Evolutionary conservation across 30 jellyfish, hydroid and myxozoan species (phyloP), one percentile per base, ranked within the genome.

Genomic region (Sanderia malayensis): DNA sequence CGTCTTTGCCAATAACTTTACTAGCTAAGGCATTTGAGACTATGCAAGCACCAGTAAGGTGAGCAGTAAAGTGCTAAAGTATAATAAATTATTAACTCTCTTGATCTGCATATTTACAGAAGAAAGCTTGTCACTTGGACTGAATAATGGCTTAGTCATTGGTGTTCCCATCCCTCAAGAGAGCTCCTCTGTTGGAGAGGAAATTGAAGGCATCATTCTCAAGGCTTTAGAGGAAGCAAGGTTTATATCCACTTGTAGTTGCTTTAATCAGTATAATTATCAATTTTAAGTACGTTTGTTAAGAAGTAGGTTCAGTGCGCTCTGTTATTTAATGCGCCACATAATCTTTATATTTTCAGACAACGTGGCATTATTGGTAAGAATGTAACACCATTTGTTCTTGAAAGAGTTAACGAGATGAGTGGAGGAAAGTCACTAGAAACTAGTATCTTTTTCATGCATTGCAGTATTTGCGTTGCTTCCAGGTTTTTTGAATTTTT

Each of bases 111-210:
- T 17, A 44, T 22, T 77, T 85, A 23, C 31, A 89, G 97, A 82
- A 41, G 46, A 67, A 26, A 74, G 45, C 45, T 22, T 58, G 23
- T 25, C 72, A 0, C 91, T 83, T n/a, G 89, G 78, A 37, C 71
- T 90, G 1, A 46, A 73, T 46, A 90, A 81, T 58, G 98, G 98
- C 45, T 24, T 85, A 25, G 96, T 90, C 0, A 64, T 90, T 53
- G 98, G 96, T 21, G 98, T 90, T 44, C 98, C 98, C 2, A 84
- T 90, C n/a, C 95, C 94, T 3, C 82, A 76, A 8, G 86, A 71
- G 18, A 37, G 33, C 25, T 31, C 82, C 22, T 26, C 66, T 0
- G 67, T 58, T 31, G 94, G 96, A 0, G 86, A 69, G 28, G 94
- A 70, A 57, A 90, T 90, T 2, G 95, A 83, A 80, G 41, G 45